Evolutionary conservation across 2,888 invertebrate species (phyloP).

Genomic region (Hirudinaria manillensis): DNA sequence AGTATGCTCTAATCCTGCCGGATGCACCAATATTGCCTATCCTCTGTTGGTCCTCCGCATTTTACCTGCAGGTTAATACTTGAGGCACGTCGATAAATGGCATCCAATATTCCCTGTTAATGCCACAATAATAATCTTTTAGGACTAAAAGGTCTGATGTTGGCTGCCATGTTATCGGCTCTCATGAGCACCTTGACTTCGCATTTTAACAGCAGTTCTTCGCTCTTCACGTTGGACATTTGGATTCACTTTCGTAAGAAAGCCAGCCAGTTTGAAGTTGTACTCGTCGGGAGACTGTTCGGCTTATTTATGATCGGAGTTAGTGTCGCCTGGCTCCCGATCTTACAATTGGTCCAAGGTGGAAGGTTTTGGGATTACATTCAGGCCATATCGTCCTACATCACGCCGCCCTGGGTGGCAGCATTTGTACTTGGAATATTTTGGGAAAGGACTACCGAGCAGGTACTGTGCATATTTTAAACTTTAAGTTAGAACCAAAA

Average conservation of each 20-base stretch:
- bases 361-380: conserved; percentile 44
- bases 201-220: conserved; percentile 57
- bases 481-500: not conserved
- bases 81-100: not conserved
- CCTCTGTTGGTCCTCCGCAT: conserved; percentile 57
- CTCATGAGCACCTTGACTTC: conserved; percentile 57
- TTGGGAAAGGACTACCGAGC: conserved; percentile 43
- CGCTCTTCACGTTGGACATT: conserved; percentile 57
- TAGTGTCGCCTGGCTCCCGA: conserved; percentile 54
- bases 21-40: conserved; percentile 59
- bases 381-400: conserved; percentile 42
- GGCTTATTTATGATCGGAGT: conserved; percentile 50
- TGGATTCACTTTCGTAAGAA: conserved; percentile 42
- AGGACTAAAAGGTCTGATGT: conserved; percentile 45
- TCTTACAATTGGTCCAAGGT: conserved; percentile 44
- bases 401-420: conserved; percentile 44
- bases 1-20: conserved; percentile 54
- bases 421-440: conserved; percentile 43
- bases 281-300: conserved; percentile 46
- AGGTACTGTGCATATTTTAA: conserved; percentile 34
- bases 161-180: conserved; percentile 57
- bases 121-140: conserved; percentile 20
- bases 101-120: not conserved
- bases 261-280: conserved; percentile 39
- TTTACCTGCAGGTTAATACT: conserved; percentile 54